These are phyloP conservation scores for Rynchops niger DNA, from an alignment of 2,113 vertebrate species.

Conservation along the genomic window DNA sequence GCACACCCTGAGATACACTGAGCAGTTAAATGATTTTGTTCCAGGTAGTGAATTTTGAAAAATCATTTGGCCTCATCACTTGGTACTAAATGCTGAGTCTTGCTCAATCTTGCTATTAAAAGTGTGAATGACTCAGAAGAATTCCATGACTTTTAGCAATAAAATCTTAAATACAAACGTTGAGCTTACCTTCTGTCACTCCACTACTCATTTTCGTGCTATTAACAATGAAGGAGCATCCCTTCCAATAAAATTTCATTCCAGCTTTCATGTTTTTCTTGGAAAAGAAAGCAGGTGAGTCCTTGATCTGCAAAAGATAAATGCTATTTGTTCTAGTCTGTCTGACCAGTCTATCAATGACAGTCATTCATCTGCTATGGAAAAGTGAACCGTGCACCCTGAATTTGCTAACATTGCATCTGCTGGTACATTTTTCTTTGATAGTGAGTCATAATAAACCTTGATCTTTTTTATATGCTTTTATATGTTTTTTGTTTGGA, in stretches of 20 bases:
- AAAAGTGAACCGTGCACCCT: not conserved
- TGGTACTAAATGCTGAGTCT: not conserved
- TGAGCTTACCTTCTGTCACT: constrained; percentile 14
- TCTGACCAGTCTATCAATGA: constrained; percentile 41
- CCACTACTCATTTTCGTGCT: not conserved
- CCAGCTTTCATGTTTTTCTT: constrained; percentile 4
- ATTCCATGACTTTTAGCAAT: not conserved
- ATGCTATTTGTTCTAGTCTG: constrained; percentile 9
- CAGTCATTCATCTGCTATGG: not conserved
- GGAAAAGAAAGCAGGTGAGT: not conserved
- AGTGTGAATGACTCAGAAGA: not conserved
- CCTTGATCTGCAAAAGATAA: constrained; percentile 49
- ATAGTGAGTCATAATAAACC: constrained; percentile 39
- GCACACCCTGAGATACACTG: not conserved
- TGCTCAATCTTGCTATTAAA: not conserved
- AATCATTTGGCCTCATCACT: not conserved
- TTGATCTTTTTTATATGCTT: constrained; percentile 13
- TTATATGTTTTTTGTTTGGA: not conserved
- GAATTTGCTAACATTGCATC: constrained; percentile 38
- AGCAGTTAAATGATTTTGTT: not conserved
- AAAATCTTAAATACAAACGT: not conserved
- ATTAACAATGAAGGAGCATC: not conserved
- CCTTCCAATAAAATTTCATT: not conserved
- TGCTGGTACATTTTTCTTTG: not conserved
- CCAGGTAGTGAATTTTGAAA: not conserved